Conservation (phyloP, 2,888 invertebrate species). For the Lasioglossum marginatum region DNA sequence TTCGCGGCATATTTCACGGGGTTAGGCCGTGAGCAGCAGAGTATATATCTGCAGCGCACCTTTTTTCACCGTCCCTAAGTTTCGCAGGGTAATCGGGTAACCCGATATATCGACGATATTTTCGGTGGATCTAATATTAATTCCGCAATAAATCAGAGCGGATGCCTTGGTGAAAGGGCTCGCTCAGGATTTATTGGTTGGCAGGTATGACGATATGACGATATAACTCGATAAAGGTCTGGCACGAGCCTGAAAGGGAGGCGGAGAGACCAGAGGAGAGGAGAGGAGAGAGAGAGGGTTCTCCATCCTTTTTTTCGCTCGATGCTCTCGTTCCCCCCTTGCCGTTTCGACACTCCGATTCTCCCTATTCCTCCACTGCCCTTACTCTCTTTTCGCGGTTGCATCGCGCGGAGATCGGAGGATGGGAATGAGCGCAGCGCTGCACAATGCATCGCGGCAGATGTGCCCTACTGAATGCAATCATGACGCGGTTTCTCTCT, state of each 20-base stretch:
- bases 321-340: slow-evolving; percentile 9
- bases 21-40: background rate
- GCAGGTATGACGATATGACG: slow-evolving; percentile 77
- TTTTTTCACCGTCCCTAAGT: slow-evolving; percentile 27
- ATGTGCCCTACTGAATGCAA: slow-evolving; percentile 76
- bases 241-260: slow-evolving; percentile 64
- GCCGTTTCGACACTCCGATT: slow-evolving; percentile 8
- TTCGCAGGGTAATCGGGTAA: slow-evolving; percentile 47
- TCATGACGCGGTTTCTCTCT: slow-evolving; percentile 51
- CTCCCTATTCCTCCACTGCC: slow-evolving; percentile 30
- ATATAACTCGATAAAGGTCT: slow-evolving; percentile 80
- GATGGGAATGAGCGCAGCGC: slow-evolving; percentile 77
- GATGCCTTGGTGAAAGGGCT: slow-evolving; percentile 66
- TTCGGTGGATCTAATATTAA: slow-evolving; percentile 75
- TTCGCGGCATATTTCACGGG: slow-evolving; percentile 54
- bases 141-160: slow-evolving; percentile 74
- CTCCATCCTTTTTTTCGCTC: slow-evolving; percentile 19
- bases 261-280: background rate
- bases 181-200: slow-evolving; percentile 76
- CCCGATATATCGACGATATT: slow-evolving; percentile 68
- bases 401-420: slow-evolving; percentile 70
- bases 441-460: slow-evolving; percentile 76
- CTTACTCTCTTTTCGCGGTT: slow-evolving; percentile 52
- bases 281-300: slow-evolving; percentile 43
- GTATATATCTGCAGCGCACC: slow-evolving; percentile 19